Base-by-base conservation (phyloP, 2,888 invertebrate genomes). In the Deilephila porcellus region DNA sequence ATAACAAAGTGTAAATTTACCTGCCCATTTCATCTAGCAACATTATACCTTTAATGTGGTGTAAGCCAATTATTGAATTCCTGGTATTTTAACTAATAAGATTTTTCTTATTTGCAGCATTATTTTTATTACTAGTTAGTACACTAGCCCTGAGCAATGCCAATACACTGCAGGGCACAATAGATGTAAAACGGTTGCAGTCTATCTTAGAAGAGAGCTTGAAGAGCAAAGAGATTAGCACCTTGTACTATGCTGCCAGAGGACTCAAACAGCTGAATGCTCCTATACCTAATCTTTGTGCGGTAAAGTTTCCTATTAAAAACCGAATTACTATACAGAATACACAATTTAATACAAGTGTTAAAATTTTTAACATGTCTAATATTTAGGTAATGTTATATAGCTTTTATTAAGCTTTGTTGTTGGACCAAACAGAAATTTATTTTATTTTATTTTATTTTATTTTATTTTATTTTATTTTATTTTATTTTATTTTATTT, bases 161-260 rank as follows among this genome's bases (percentile, higher is more conserved):
- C 4, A 91, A 85, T 78, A 88, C 89, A 37, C 84, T 94, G 32
- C 93, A 92, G 83, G 89, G 88, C 73, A 91, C 90, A 0, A 88
- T 95, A 77, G 95, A 95, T 82, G 80, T 92, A 19, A 89, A 90
- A 71, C 85, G 91, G 8, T 81, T 95, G 63, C 91, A 93, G 81
- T 86, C 81, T 11, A 92, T 94, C 72, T 84, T 95, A 3, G 87
- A 93, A 76, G 94, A 94, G 8, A 95, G 95, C 56, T 80, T 95
- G 6, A 92, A 91, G 76, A 95, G 95, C 74, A 95, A 95, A 79
- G 97, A 98, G 86, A 84, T 97, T 67, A 91, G 96, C 73, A 91
- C 96, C 5, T 89, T 97, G 52, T 97, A 98, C 87, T 97, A 97
- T 93, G 96, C 97, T 4, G 95, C 97, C 0, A 94, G 96, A 73